These are phyloP conservation scores for Etia nguti DNA, from an alignment of 2,113 vertebrate species.

Conservation along the genomic window DNA sequence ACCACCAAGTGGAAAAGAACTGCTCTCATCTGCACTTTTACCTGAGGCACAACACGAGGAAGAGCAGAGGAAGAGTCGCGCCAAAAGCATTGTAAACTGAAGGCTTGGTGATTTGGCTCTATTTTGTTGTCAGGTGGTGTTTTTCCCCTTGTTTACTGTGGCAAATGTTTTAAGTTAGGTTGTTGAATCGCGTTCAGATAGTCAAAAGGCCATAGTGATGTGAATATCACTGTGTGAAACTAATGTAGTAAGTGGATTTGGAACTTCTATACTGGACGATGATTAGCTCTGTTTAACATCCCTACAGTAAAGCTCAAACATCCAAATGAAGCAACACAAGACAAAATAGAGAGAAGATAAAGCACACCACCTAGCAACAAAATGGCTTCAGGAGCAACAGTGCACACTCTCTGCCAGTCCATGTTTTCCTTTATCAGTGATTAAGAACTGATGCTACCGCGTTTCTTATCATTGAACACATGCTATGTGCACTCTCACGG, in stretches of 20 bases:
- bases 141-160: neutral
- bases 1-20: neutral
- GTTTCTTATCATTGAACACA: neutral
- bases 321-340: neutral
- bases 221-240: neutral
- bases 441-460: neutral
- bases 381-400: neutral
- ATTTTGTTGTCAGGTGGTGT: neutral
- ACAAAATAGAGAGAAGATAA: neutral
- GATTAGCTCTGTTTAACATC: neutral
- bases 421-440: neutral
- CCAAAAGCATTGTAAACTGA: neutral
- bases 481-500: neutral
- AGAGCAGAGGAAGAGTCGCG: neutral
- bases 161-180: neutral
- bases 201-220: neutral
- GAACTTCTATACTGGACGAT: neutral
- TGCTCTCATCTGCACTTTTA: neutral
- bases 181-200: neutral
- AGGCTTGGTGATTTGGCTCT: neutral
- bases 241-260: neutral
- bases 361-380: neutral
- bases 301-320: neutral
- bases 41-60: neutral
- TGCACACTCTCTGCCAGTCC: neutral